Conservation (phyloP, 1,140 invertebrate species). For the Drosophila tani region DNA sequence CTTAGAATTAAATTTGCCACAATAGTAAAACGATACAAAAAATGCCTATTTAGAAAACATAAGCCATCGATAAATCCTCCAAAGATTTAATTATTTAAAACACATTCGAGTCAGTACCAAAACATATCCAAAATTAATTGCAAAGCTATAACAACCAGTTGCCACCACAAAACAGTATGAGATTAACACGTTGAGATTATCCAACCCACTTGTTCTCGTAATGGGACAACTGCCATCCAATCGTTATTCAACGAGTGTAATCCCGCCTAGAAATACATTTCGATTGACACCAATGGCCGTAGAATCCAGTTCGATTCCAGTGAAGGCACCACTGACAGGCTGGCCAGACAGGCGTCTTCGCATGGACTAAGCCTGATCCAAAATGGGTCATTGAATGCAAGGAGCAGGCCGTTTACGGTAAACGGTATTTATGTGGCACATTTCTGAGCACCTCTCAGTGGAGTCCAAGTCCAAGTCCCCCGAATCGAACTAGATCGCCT, state of each 20-base stretch:
- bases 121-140: conserved; percentile 6
- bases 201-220: conserved; percentile 26
- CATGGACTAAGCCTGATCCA: conserved; percentile 19
- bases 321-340: conserved; percentile 6
- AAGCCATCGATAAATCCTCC: background rate
- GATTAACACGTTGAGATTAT: conserved; percentile 36
- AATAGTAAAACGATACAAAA: no score
- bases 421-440: conserved; percentile 41
- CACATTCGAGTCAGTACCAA: background rate
- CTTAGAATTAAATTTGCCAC: no score
- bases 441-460: conserved; percentile 33
- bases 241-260: conserved; percentile 31
- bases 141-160: background rate
- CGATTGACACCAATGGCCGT: conserved; percentile 15
- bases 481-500: conserved; percentile 46
- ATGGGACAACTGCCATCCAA: conserved; percentile 13
- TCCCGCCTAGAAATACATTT: conserved; percentile 14
- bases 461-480: conserved; percentile 32
- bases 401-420: conserved; percentile 53
- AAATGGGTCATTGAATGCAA: conserved; percentile 46
- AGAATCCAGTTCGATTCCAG: conserved; percentile 15
- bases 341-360: conserved; percentile 5
- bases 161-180: conserved; percentile 14
- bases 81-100: background rate
- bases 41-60: no score